Conservation (phyloP, 2,113 vertebrate genomes). For the Seriola dumerili region DNA sequence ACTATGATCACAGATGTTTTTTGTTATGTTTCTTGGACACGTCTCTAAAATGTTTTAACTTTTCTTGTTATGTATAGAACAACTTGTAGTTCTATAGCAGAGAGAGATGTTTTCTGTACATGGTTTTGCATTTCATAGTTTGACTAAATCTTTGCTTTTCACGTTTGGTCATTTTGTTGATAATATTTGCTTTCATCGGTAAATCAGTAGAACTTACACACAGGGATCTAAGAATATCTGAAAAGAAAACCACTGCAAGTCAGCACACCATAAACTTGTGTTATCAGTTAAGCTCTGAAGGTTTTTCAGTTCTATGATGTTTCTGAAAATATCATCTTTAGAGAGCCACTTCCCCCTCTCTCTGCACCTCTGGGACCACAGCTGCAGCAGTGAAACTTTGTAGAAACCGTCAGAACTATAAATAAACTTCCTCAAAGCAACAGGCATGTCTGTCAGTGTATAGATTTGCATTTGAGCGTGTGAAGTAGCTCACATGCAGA, state of each 20-base stretch:
- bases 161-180: not conserved
- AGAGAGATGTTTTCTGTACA: not conserved
- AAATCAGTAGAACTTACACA: not conserved
- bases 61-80: not conserved
- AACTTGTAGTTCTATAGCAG: no score
- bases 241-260: not conserved
- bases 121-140: not conserved
- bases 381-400: constrained; percentile 43
- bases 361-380: constrained; percentile 45
- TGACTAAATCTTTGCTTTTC: not conserved
- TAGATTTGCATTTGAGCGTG: not conserved
- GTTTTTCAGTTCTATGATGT: constrained; percentile 24
- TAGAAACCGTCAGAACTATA: constrained; percentile 27
- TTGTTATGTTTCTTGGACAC: not conserved
- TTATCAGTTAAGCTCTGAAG: constrained; percentile 25
- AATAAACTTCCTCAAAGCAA: constrained; percentile 35
- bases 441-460: not conserved
- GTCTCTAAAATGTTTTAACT: not conserved
- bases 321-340: constrained; percentile 30
- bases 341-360: constrained; percentile 5
- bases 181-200: not conserved
- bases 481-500: not conserved
- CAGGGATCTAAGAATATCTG: not conserved
- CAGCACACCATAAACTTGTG: not conserved
- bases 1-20: not conserved